Evolutionary conservation across 2,797 vertebrate genomes (phyloP).

Genomic region (Streptopelia turtur): DNA sequence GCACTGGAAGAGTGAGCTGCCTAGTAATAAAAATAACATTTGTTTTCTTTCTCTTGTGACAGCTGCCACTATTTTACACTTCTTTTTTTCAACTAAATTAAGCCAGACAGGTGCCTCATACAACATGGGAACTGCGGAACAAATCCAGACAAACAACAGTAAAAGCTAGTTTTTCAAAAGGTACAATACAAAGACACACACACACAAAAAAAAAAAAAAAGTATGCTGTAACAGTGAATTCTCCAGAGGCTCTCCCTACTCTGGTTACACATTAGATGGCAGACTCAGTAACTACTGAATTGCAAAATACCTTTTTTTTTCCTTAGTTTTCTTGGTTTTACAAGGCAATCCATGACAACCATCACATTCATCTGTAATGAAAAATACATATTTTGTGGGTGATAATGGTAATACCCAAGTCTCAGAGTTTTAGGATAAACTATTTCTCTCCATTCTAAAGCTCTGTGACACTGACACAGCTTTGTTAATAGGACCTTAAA

Average conservation of each 20-base stretch:
- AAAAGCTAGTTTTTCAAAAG: background rate
- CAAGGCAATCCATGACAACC: background rate
- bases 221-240: background rate
- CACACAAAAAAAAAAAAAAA: background rate
- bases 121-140: background rate
- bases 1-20: background rate
- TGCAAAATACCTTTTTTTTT: background rate
- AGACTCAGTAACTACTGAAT: background rate
- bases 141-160: background rate
- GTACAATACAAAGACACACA: background rate
- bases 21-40: slow-evolving; percentile 27
- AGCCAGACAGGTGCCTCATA: background rate
- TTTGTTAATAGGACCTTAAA: slow-evolving; percentile 25
- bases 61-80: slow-evolving; percentile 21
- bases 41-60: slow-evolving; percentile 1
- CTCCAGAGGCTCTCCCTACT: background rate
- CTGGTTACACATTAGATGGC: background rate
- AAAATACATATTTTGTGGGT: background rate
- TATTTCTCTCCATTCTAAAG: background rate
- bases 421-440: slow-evolving; percentile 20
- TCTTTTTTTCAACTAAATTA: background rate
- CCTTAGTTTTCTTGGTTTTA: background rate
- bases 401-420: background rate
- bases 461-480: background rate
- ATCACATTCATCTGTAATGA: background rate